Evolutionary conservation across 64 coral and sea anemone species (phyloP).

Genomic region (Pocillopora damicornis): DNA sequence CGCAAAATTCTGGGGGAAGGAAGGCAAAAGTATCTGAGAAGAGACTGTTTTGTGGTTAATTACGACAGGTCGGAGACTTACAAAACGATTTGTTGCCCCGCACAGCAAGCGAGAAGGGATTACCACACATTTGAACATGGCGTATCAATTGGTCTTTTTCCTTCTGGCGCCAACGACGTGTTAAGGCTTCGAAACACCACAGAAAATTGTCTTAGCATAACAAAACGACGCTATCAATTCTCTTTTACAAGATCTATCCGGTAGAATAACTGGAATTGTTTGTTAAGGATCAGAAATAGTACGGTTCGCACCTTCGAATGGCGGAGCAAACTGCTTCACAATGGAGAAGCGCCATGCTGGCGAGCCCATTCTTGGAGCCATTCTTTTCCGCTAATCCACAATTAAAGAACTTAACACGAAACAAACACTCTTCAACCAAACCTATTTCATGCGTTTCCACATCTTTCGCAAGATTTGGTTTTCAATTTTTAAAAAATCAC

Average conservation of each 20-base stretch:
- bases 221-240: conserved; percentile 31
- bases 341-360: conserved; percentile 23
- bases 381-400: conserved; percentile 21
- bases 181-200: conserved; percentile 36
- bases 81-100: conserved; percentile 9
- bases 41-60: conserved; percentile 46
- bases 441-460: background rate
- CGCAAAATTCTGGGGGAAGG: background rate
- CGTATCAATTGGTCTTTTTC: conserved; percentile 46
- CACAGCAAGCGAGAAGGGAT: conserved; percentile 49
- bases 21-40: conserved; percentile 36
- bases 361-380: background rate
- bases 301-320: conserved; percentile 11
- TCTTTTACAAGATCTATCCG: background rate
- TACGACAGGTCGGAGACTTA: conserved; percentile 40
- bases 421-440: background rate
- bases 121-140: conserved; percentile 91
- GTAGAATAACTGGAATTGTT: background rate
- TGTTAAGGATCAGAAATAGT: background rate
- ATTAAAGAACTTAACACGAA: conserved; percentile 12
- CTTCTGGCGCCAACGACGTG: conserved; percentile 88
- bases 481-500: background rate
- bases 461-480: conserved; percentile 2
- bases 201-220: conserved; percentile 45
- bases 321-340: background rate